Conservation (phyloP, 1,140 invertebrate species). For the Hirudo medicinalis region DNA sequence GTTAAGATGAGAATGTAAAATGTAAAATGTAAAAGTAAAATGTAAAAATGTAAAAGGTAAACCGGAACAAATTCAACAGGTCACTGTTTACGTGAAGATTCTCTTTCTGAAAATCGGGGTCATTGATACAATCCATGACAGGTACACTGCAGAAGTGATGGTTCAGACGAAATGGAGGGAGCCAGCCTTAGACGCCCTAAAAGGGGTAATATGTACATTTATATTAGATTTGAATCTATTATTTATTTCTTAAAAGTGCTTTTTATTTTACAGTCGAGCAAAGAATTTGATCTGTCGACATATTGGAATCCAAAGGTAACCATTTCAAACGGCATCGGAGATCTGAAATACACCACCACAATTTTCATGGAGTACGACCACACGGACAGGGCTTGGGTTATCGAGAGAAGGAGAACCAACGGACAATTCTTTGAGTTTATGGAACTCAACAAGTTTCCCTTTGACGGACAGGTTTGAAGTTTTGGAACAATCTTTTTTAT, state of each 20-base stretch:
- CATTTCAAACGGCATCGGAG: constrained; percentile 21
- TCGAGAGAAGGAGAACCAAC: constrained; percentile 21
- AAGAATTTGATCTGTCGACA: constrained; percentile 18
- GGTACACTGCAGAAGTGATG: constrained; percentile 31
- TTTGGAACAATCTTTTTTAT: neutral
- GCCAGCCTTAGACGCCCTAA: constrained; percentile 29
- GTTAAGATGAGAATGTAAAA: too few species aligned
- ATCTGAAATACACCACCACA: constrained; percentile 18
- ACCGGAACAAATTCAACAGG: too few species aligned
- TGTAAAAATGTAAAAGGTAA: too few species aligned
- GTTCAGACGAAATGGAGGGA: constrained; percentile 35
- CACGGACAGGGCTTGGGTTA: constrained; percentile 19
- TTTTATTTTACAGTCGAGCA: neutral
- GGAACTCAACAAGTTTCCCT: constrained; percentile 27
- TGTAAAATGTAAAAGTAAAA: too few species aligned
- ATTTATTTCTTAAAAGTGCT: neutral
- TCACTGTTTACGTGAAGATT: constrained; percentile 27
- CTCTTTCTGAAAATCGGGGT: constrained; percentile 33
- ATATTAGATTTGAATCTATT: neutral
- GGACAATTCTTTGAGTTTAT: constrained; percentile 26
- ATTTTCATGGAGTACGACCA: constrained; percentile 14
- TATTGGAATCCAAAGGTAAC: constrained; percentile 25
- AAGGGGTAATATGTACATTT: neutral
- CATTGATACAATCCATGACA: constrained; percentile 34
- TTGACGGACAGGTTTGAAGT: constrained; percentile 25